phyloP scores from a whole-genome alignment of 2,797 vertebrate species.

The Alauda arvensis region DNA sequence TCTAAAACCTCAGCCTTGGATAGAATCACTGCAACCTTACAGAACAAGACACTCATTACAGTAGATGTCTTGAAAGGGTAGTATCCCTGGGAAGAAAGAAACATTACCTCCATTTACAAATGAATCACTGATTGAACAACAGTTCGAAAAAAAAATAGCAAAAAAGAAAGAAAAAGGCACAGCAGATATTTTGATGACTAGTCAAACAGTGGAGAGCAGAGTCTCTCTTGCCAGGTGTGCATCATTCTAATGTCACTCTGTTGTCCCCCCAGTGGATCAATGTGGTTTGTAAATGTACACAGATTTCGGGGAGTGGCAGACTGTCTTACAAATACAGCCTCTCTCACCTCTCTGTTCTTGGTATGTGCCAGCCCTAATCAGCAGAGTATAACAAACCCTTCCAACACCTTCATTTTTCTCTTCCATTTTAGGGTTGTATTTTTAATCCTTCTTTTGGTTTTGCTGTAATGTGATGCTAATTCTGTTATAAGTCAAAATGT shows the following conservation, averaged over 20 bases:
- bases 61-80: neutral
- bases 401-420: neutral
- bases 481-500: slow-evolving; percentile 23
- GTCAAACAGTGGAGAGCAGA: neutral
- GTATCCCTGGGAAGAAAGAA: neutral
- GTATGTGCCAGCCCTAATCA: neutral
- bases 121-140: neutral
- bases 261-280: neutral
- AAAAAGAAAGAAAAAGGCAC: neutral
- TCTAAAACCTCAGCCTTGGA: neutral
- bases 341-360: neutral
- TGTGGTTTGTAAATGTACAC: neutral
- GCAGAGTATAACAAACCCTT: neutral
- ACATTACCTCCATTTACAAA: neutral
- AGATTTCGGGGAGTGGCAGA: neutral
- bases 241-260: neutral
- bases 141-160: neutral
- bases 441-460: neutral
- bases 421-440: neutral
- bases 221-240: neutral
- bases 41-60: neutral
- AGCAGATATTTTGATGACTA: neutral
- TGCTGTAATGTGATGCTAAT: slow-evolving; percentile 9
- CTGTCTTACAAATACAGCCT: neutral
- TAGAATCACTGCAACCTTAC: neutral